These are phyloP conservation scores for Ciona savignyi DNA, from an alignment of 23 tunicate species.

Conservation along the genomic window DNA sequence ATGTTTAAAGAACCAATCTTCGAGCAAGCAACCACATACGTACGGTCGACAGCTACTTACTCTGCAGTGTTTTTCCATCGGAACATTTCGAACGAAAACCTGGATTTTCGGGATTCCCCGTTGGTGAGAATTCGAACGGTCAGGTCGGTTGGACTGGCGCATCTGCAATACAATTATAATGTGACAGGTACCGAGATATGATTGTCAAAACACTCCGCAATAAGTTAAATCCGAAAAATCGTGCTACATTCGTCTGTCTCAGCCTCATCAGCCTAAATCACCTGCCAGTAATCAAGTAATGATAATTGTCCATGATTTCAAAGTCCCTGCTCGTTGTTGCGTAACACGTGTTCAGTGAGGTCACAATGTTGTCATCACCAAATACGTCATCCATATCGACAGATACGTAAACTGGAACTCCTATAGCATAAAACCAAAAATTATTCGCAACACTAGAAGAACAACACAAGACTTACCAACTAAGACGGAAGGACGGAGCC, in stretches of 20 bases:
- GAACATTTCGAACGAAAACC: constrained; percentile 44
- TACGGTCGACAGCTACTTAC: no score
- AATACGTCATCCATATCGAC: no score
- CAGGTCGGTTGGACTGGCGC: constrained; percentile 46
- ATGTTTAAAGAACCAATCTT: no score
- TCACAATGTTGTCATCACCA: constrained; percentile 31
- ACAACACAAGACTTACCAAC: no score
- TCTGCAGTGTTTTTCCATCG: constrained; percentile 54
- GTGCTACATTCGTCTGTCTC: no score
- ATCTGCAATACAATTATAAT: no score
- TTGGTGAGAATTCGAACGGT: constrained; percentile 54
- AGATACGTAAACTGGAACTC: constrained; percentile 67
- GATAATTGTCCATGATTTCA: constrained; percentile 27
- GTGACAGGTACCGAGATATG: no score
- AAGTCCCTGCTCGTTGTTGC: constrained; percentile 33
- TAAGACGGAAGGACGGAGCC: constrained; percentile 42
- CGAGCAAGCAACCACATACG: no score
- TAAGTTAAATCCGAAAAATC: no score
- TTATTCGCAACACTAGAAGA: no score
- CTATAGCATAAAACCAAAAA: constrained; percentile 18
- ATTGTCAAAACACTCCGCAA: no score
- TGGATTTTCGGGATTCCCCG: constrained; percentile 26
- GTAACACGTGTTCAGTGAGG: constrained; percentile 58
- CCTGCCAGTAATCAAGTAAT: constrained; percentile 56
- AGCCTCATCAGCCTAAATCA: no score